phyloP scores from a whole-genome alignment of 2,113 vertebrate species.

The Spheniscus mendiculus region DNA sequence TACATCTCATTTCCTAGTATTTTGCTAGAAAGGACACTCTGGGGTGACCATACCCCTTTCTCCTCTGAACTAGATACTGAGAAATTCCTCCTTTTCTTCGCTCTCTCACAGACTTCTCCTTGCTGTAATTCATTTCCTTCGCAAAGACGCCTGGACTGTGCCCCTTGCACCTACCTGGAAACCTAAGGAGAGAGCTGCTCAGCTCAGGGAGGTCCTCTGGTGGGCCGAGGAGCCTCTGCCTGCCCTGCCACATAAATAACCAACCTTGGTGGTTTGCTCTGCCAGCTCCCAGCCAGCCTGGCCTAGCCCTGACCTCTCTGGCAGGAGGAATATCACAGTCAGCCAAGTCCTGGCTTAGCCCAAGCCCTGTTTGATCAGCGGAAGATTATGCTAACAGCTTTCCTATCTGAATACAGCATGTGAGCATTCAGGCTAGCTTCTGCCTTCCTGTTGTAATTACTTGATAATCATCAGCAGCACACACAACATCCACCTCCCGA shows the following conservation, averaged over 20 bases:
- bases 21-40: not conserved
- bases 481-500: not conserved
- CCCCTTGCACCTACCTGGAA: not conserved
- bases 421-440: not conserved
- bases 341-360: slow-evolving; percentile 4
- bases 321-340: not conserved
- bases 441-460: not conserved
- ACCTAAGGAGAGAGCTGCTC: not conserved
- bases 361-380: not conserved
- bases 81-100: not conserved
- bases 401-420: not conserved
- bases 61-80: not conserved
- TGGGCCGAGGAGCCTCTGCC: not conserved
- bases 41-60: not conserved
- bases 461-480: not conserved
- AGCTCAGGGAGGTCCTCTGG: not conserved
- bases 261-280: not conserved
- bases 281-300: not conserved
- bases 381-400: slow-evolving; percentile 9
- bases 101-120: not conserved
- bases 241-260: not conserved
- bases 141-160: not conserved
- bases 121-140: not conserved
- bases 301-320: slow-evolving; percentile 14
- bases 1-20: not conserved